These are phyloP conservation scores for Manis javanica DNA, from an alignment of 2,797 vertebrate genomes.

Conservation along the genomic window DNA sequence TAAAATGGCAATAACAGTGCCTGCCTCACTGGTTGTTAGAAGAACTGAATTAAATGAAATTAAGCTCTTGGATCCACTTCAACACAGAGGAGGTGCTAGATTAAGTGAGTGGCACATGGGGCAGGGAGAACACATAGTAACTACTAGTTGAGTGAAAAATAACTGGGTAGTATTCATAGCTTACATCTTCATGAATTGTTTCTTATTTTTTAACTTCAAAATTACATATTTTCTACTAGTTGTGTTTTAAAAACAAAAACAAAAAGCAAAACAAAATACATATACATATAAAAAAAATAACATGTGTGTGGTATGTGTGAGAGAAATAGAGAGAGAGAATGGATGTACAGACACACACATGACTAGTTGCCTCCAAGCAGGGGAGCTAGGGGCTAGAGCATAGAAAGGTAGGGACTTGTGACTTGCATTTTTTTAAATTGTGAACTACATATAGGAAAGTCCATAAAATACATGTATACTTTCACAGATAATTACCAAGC, in stretches of 20 bases:
- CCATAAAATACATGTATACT: background rate
- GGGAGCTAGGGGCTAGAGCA: background rate
- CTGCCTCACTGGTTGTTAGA: background rate
- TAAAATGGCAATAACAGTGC: background rate
- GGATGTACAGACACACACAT: background rate
- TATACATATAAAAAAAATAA: background rate
- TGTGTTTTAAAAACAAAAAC: background rate
- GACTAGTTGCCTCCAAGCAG: background rate
- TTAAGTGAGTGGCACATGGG: background rate
- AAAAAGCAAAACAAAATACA: background rate
- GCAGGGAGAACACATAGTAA: accelerated
- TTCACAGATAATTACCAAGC: background rate
- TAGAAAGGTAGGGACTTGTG: background rate
- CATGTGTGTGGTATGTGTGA: background rate
- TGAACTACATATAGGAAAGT: background rate
- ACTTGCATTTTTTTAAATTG: background rate
- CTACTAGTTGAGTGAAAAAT: background rate
- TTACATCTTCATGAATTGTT: background rate
- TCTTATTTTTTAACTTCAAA: background rate
- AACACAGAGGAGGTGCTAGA: background rate
- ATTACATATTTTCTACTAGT: background rate
- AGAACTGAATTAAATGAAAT: background rate
- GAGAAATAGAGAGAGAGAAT: background rate
- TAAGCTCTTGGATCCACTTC: background rate
- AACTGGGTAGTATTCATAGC: background rate